Percentiles rank a stretch among this genome's conserved stretches.
These are phyloP conservation scores for Eupeodes corollae DNA, from an alignment of 1,140 invertebrate genomes.

Conservation along the genomic window DNA sequence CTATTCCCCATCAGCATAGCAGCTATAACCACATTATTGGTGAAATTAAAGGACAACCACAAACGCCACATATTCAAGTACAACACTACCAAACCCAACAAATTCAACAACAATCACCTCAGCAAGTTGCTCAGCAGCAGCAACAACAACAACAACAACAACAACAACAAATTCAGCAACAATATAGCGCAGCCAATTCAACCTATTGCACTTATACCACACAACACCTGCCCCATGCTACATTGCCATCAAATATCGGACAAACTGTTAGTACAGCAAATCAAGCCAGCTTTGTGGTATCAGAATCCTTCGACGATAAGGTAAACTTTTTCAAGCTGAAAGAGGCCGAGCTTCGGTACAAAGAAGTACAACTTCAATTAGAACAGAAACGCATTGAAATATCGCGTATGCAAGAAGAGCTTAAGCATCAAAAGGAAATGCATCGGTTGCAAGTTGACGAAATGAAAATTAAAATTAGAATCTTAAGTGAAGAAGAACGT, in stretches of 20 bases:
- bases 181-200: slow-evolving; percentile 6
- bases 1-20: slow-evolving; percentile 11
- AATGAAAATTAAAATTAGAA: slow-evolving; percentile 33
- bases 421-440: slow-evolving; percentile 31
- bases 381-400: slow-evolving; percentile 32
- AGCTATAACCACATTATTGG: slow-evolving; percentile 34
- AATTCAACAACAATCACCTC: slow-evolving; percentile 21
- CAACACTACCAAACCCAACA: slow-evolving; percentile 34
- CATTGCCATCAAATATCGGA: not conserved
- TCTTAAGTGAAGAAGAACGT: slow-evolving; percentile 32
- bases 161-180: slow-evolving; percentile 14
- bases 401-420: slow-evolving; percentile 28
- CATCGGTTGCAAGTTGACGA: slow-evolving; percentile 31
- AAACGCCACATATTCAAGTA: slow-evolving; percentile 31
- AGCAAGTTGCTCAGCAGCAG: slow-evolving; percentile 16
- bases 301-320: slow-evolving; percentile 27
- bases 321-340: slow-evolving; percentile 31
- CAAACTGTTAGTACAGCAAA: slow-evolving; percentile 14
- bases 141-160: slow-evolving; percentile 21
- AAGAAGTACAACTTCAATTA: slow-evolving; percentile 28
- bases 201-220: slow-evolving; percentile 1
- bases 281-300: slow-evolving; percentile 14
- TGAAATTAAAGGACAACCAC: slow-evolving; percentile 18
- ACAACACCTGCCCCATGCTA: slow-evolving; percentile 12
- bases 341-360: slow-evolving; percentile 30